A percentile compares a stretch with the other conserved stretches of the same genome.
phyloP scores from a whole-genome alignment of 2,888 invertebrate species.

The Eupithecia subumbrata region DNA sequence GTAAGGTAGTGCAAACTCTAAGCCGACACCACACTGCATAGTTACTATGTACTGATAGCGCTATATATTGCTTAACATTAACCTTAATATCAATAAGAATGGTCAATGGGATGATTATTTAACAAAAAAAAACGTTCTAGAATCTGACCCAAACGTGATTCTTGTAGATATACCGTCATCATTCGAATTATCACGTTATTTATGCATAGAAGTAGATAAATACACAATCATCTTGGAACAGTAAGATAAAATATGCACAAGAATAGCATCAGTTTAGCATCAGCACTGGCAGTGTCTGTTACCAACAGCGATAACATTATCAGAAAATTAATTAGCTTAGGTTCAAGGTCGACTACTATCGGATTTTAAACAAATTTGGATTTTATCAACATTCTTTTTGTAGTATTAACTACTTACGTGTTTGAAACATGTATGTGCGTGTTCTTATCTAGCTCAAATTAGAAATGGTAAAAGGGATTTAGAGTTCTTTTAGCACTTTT shows the following conservation, averaged over 20 bases:
- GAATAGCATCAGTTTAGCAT: neutral
- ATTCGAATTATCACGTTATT: no score
- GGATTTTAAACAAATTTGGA: conserved; percentile 1
- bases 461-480: neutral
- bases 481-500: no score
- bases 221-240: neutral
- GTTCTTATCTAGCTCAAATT: neutral
- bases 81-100: no score
- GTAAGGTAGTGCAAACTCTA: no score
- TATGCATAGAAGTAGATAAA: no score
- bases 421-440: conserved; percentile 1
- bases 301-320: neutral
- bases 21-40: no score
- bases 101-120: no score
- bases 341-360: conserved; percentile 17
- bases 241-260: neutral
- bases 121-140: no score
- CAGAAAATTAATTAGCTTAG: conserved; percentile 19
- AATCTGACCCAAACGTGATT: no score
- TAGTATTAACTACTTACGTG: neutral
- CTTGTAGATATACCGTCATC: no score
- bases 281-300: neutral
- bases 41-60: no score
- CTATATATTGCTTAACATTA: no score
- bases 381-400: conserved; percentile 8